Evolutionary conservation across 2,888 invertebrate species (phyloP).

Genomic region (Luperina nickerlii): DNA sequence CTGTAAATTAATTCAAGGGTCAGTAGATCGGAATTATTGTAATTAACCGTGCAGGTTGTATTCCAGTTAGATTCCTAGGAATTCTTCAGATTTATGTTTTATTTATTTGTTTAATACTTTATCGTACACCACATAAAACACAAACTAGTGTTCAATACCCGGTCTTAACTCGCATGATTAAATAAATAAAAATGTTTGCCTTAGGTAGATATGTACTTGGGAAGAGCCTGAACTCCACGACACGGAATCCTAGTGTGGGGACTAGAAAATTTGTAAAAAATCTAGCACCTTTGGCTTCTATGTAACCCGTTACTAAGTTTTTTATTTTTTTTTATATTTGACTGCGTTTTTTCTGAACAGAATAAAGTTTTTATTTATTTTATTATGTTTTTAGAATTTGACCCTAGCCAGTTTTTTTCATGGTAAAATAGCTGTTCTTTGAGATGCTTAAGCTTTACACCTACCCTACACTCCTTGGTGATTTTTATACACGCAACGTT

Average conservation of each 20-base stretch:
- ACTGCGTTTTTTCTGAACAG: no score
- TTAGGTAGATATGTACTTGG: no score
- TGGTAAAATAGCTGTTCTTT: background rate
- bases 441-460: background rate
- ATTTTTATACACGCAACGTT: background rate
- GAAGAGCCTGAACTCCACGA: no score
- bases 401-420: background rate
- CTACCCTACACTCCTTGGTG: background rate
- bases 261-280: no score
- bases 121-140: background rate
- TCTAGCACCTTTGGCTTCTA: no score
- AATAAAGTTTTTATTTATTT: no score
- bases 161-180: background rate
- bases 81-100: background rate
- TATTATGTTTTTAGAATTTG: background rate
- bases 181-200: background rate
- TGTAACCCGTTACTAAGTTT: no score
- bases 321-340: no score
- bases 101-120: background rate
- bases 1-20: conserved; percentile 8
- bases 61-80: background rate
- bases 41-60: background rate
- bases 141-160: background rate
- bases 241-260: no score
- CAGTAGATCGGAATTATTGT: conserved; percentile 7